phyloP scores from a whole-genome alignment of 2,888 invertebrate species.

The Macaria notata region DNA sequence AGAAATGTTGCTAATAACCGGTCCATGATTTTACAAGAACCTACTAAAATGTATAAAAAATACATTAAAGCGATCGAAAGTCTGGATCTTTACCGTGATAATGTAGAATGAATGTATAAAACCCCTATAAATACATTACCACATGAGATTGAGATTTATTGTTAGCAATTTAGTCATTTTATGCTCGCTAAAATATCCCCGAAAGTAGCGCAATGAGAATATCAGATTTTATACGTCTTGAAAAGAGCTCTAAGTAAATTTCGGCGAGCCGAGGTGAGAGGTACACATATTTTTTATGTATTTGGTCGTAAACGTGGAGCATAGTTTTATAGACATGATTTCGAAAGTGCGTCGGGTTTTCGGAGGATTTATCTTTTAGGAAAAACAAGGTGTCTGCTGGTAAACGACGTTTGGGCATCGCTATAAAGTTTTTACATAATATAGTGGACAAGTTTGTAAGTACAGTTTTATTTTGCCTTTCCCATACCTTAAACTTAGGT shows the following conservation, averaged over 20 bases:
- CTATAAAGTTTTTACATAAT: conserved; percentile 28
- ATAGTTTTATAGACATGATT: conserved; percentile 61
- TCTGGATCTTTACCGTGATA: conserved; percentile 9
- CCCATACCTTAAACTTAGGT: too few relatives aligned
- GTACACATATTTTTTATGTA: conserved; percentile 53
- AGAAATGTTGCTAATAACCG: too few relatives aligned
- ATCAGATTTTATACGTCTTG: conserved; percentile 45
- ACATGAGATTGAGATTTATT: conserved; percentile 18
- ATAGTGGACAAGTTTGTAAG: not conserved
- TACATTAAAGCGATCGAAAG: conserved; percentile 4
- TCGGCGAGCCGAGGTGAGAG: conserved; percentile 38
- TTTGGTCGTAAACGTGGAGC: conserved; percentile 54
- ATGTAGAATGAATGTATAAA: conserved; percentile 13
- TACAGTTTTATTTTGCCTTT: too few relatives aligned
- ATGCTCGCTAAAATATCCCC: conserved; percentile 29
- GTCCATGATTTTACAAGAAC: not conserved
- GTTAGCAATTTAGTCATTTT: conserved; percentile 20
- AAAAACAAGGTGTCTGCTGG: conserved; percentile 38
- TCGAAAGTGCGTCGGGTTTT: conserved; percentile 53
- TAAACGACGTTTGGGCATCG: conserved; percentile 36
- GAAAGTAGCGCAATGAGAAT: conserved; percentile 35
- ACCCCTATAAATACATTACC: conserved; percentile 18
- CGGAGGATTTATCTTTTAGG: conserved; percentile 46
- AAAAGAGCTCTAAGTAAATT: conserved; percentile 51
- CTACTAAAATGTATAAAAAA: not conserved